phyloP scores from a whole-genome alignment of 2,888 invertebrate species.

The Prenolepis imparis region DNA sequence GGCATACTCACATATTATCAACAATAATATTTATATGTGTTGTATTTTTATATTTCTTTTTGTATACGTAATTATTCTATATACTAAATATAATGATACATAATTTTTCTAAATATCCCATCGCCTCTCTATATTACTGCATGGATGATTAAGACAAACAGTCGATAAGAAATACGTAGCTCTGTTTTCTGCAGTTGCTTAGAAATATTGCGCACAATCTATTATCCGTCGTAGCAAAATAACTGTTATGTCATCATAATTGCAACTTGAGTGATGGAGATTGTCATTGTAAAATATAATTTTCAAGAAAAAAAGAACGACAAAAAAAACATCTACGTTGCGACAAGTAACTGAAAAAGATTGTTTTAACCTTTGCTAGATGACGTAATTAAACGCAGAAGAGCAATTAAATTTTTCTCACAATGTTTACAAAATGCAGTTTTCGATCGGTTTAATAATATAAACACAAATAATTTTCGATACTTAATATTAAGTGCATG shows the following conservation, averaged over 20 bases:
- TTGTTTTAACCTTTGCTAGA: conserved; percentile 54
- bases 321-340: conserved; percentile 18
- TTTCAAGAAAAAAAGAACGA: neutral
- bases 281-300: conserved; percentile 20
- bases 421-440: neutral
- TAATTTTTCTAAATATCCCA: neutral
- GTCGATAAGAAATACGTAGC: neutral
- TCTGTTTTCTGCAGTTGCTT: neutral
- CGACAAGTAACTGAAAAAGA: conserved; percentile 58
- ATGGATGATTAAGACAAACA: neutral
- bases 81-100: neutral
- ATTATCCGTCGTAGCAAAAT: neutral
- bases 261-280: neutral
- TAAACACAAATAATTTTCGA: neutral
- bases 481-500: neutral
- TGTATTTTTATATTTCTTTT: too few relatives aligned
- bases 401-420: conserved; percentile 10
- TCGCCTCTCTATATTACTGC: neutral
- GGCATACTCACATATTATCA: too few relatives aligned
- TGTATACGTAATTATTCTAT: neutral
- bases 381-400: conserved; percentile 43
- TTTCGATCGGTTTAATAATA: neutral
- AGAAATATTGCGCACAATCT: neutral
- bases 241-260: conserved; percentile 6
- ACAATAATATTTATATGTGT: too few relatives aligned